Conservation (phyloP, 1,140 invertebrate genomes). For the Drosophila obscura region DNA sequence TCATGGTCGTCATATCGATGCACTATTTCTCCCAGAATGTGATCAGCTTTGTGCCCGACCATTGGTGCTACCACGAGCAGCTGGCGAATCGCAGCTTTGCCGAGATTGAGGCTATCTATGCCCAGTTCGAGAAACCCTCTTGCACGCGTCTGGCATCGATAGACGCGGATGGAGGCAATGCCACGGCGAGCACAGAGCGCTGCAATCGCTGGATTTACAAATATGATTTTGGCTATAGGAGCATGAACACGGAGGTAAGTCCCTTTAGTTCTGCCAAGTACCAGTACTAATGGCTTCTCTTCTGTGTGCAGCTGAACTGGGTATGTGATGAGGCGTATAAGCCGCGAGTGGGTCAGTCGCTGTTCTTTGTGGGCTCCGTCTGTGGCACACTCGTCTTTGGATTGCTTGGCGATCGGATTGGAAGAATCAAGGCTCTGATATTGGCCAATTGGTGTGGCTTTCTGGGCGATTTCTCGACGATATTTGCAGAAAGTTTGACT, state of each 20-base stretch:
- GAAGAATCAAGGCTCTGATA: conserved; percentile 85
- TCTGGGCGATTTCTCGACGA: conserved; percentile 85
- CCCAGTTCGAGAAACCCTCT: conserved; percentile 49
- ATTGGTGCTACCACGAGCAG: conserved; percentile 82
- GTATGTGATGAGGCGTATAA: conserved; percentile 86
- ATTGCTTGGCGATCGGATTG: conserved; percentile 85
- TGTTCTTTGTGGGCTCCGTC: conserved; percentile 87
- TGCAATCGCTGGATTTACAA: conserved; percentile 85
- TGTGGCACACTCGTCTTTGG: conserved; percentile 86
- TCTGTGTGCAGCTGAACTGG: conserved; percentile 85
- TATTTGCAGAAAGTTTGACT: conserved; percentile 83
- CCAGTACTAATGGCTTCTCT: neutral
- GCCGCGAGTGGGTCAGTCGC: conserved; percentile 85
- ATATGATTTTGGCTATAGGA: conserved; percentile 84
- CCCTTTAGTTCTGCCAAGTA: too few species aligned
- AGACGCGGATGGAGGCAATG: conserved; percentile 28
- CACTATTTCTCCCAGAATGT: conserved; percentile 86
- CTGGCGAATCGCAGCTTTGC: conserved; percentile 59
- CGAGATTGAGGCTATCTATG: conserved; percentile 60
- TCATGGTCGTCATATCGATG: conserved; percentile 83
- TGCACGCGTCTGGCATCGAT: conserved; percentile 56
- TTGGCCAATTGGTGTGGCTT: conserved; percentile 85
- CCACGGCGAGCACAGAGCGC: conserved; percentile 49
- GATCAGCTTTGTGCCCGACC: conserved; percentile 84
- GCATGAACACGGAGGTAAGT: conserved; percentile 85